phyloP scores from a whole-genome alignment of 2,888 invertebrate genomes.

The Conus canariensis region DNA sequence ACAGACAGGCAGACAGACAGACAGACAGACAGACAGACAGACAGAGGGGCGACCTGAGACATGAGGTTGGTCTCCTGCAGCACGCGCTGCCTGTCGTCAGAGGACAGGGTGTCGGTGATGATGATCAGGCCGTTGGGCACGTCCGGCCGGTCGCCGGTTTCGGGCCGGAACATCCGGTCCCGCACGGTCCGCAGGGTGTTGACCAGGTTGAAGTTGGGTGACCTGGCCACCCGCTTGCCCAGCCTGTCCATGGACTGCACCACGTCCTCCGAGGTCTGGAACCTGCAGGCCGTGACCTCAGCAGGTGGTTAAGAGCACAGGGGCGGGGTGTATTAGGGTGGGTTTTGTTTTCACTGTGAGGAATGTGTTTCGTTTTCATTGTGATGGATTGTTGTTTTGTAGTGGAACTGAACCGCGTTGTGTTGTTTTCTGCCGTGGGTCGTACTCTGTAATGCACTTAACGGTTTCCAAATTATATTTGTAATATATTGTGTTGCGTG shows the following conservation, averaged over 20 bases:
- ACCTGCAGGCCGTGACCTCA: conserved; percentile 14
- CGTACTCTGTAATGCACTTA: too few relatives aligned
- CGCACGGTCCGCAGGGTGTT: conserved; percentile 45
- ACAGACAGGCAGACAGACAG: not conserved
- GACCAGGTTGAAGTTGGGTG: conserved; percentile 42
- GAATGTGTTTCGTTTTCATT: too few relatives aligned
- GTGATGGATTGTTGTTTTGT: too few relatives aligned
- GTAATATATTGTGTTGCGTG: too few relatives aligned
- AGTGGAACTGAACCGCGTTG: too few relatives aligned
- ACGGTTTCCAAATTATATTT: too few relatives aligned
- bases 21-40: not conserved
- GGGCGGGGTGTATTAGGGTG: not conserved
- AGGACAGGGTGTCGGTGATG: conserved; percentile 64
- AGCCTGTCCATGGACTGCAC: conserved; percentile 32
- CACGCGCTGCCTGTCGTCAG: conserved; percentile 41
- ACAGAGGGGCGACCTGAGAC: not conserved
- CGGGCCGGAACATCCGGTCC: conserved; percentile 51
- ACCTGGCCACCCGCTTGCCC: conserved; percentile 35
- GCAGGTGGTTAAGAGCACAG: too few relatives aligned
- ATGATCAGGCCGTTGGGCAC: conserved; percentile 65
- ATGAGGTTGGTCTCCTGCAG: conserved; percentile 24
- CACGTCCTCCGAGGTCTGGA: conserved; percentile 23
- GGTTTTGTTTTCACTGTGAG: not conserved
- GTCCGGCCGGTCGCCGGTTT: conserved; percentile 54
- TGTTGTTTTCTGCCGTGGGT: too few relatives aligned